phyloP scores from a whole-genome alignment of 37 sponge, comb jelly and placozoan genomes.

The Cliona cf. orientalis region DNA sequence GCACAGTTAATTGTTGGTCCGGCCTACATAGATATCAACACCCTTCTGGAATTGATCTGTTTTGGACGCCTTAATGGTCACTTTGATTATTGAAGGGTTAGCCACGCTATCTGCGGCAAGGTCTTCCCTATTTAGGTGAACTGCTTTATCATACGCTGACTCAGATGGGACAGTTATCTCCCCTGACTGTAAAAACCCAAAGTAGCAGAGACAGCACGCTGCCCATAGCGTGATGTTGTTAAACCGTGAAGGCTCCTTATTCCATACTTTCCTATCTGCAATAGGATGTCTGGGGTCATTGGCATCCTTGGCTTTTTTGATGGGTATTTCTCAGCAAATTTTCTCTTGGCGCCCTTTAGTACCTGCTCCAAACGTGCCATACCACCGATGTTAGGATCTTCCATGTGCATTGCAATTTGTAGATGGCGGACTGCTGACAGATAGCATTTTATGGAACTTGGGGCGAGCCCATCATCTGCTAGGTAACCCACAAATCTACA shows the following conservation, averaged over 20 bases:
- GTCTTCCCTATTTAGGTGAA: too few relatives aligned
- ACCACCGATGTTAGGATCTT: background rate
- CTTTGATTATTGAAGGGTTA: too few relatives aligned
- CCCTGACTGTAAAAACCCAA: constrained; percentile 37
- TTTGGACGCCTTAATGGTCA: too few relatives aligned
- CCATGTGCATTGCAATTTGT: background rate
- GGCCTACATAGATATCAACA: too few relatives aligned
- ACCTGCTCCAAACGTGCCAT: background rate
- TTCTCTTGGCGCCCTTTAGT: background rate
- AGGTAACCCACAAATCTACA: constrained; percentile 2
- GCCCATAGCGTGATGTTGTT: constrained; percentile 39
- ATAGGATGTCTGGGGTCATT: constrained; percentile 33
- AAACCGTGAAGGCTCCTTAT: background rate
- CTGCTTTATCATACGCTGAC: too few relatives aligned
- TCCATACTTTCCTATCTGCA: background rate
- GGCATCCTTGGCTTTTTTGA: constrained; percentile 1
- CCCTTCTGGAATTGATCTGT: too few relatives aligned
- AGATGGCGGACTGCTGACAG: constrained; percentile 22
- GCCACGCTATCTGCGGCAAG: too few relatives aligned
- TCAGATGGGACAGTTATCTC: constrained; percentile 20
- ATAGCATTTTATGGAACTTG: constrained; percentile 1
- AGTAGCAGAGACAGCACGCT: constrained; percentile 28
- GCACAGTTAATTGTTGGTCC: too few relatives aligned
- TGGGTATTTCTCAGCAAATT: background rate
- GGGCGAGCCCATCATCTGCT: background rate